Evolutionary conservation across 2,888 invertebrate genomes (phyloP).

Genomic region (Panorpa germanica): DNA sequence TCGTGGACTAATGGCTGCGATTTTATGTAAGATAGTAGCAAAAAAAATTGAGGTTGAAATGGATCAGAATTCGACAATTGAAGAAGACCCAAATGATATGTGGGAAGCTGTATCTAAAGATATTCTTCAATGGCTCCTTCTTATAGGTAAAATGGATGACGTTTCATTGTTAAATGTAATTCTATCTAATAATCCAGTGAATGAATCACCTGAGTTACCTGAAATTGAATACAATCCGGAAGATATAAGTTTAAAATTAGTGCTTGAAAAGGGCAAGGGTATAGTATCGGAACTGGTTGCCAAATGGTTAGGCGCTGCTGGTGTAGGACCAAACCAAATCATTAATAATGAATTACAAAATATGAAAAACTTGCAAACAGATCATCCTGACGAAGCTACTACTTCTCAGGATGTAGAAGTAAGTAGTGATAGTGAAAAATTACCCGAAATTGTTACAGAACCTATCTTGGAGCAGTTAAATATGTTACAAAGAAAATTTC

Average conservation of each 20-base stretch:
- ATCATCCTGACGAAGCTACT: slow-evolving; percentile 16
- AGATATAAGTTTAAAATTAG: slow-evolving; percentile 43
- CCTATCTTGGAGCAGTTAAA: slow-evolving; percentile 40
- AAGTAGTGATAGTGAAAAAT: slow-evolving; percentile 8
- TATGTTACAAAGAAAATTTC: slow-evolving; percentile 58
- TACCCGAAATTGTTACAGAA: slow-evolving; percentile 11
- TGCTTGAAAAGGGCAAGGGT: slow-evolving; percentile 48
- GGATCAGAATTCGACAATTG: slow-evolving; percentile 21
- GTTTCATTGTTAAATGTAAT: slow-evolving; percentile 60
- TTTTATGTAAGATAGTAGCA: slow-evolving; percentile 63
- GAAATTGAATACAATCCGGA: slow-evolving; percentile 32
- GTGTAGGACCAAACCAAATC: slow-evolving; percentile 44
- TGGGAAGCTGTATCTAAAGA: slow-evolving; percentile 79
- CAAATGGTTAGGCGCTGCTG: slow-evolving; percentile 63
- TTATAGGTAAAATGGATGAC: slow-evolving; percentile 80
- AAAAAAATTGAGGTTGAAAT: slow-evolving; percentile 25
- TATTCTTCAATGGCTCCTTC: slow-evolving; percentile 67
- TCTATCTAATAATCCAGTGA: no score
- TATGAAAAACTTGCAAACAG: slow-evolving; percentile 15
- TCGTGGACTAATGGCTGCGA: slow-evolving; percentile 61
- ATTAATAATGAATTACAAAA: slow-evolving; percentile 28
- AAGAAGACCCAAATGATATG: slow-evolving; percentile 37
- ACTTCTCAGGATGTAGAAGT: slow-evolving; percentile 15
- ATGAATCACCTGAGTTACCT: slow-evolving; percentile 24
- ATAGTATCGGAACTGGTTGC: slow-evolving; percentile 80